These are phyloP conservation scores for Paratilapia polleni DNA, from an alignment of 2,113 vertebrate genomes.

Conservation along the genomic window DNA sequence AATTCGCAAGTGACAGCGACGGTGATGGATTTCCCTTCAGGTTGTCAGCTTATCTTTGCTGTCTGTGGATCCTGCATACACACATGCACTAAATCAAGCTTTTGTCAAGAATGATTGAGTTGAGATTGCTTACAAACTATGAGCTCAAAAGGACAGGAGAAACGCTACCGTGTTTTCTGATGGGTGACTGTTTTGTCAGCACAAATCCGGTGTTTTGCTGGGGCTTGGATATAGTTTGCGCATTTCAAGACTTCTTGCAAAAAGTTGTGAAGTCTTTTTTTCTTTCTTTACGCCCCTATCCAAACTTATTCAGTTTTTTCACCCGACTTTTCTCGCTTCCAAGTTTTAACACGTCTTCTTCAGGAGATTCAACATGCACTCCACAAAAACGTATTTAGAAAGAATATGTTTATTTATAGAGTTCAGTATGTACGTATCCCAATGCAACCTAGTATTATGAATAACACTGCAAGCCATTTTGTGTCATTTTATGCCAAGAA, in stretches of 20 bases:
- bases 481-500: neutral
- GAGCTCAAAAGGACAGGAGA: constrained; percentile 47
- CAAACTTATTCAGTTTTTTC: neutral
- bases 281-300: neutral
- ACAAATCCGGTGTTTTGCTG: constrained; percentile 1
- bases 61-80: constrained; percentile 60
- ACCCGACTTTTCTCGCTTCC: neutral
- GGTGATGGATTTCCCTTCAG: constrained; percentile 77
- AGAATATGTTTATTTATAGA: neutral
- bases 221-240: constrained; percentile 1
- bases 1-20: constrained; percentile 70
- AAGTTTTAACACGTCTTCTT: neutral
- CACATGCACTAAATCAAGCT: constrained; percentile 69
- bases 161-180: neutral
- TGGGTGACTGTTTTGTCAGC: constrained; percentile 38
- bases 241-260: neutral
- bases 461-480: neutral
- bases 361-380: neutral
- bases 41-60: constrained; percentile 75
- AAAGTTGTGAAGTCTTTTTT: neutral
- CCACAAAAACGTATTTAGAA: neutral
- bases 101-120: constrained; percentile 79
- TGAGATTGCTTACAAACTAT: constrained; percentile 49
- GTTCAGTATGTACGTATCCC: neutral
- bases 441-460: neutral